Evolutionary conservation across 1,140 invertebrate species (phyloP).

Genomic region (Drosophila sp.): DNA sequence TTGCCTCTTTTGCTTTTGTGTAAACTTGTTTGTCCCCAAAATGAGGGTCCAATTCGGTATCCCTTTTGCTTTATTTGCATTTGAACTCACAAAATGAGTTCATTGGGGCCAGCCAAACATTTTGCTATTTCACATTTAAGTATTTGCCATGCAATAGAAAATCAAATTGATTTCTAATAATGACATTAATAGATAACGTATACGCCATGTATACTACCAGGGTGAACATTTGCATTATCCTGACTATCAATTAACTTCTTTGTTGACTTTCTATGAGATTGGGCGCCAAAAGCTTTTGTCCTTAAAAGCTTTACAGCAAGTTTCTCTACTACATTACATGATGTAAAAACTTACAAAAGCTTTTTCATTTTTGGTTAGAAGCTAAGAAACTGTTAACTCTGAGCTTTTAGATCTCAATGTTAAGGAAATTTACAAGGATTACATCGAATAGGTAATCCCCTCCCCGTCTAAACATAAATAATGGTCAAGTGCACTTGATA

Average conservation of each 20-base stretch:
- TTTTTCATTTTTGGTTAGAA: too few species aligned
- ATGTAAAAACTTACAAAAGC: neutral
- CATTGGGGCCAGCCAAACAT: too few species aligned
- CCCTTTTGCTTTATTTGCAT: conserved; percentile 24
- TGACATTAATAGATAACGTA: conserved; percentile 11
- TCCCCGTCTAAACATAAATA: conserved; percentile 62
- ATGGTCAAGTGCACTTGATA: conserved; percentile 54
- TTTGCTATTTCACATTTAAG: neutral
- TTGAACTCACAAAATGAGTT: neutral
- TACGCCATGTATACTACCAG: conserved; percentile 9
- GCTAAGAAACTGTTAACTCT: neutral
- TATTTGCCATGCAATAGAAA: neutral
- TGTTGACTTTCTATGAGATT: neutral
- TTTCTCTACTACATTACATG: neutral
- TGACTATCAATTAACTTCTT: neutral
- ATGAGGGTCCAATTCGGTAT: conserved; percentile 33
- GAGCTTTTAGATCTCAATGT: conserved; percentile 19
- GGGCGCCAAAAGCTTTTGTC: neutral
- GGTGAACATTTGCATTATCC: conserved; percentile 1
- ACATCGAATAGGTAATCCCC: conserved; percentile 17
- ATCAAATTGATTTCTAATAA: conserved; percentile 1
- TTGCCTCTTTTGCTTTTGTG: conserved; percentile 31
- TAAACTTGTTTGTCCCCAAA: conserved; percentile 27
- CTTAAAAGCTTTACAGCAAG: conserved; percentile 19
- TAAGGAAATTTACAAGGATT: conserved; percentile 10